Evolutionary conservation across 2,113 vertebrate species (phyloP).

Genomic region (Sylvietta virens): DNA sequence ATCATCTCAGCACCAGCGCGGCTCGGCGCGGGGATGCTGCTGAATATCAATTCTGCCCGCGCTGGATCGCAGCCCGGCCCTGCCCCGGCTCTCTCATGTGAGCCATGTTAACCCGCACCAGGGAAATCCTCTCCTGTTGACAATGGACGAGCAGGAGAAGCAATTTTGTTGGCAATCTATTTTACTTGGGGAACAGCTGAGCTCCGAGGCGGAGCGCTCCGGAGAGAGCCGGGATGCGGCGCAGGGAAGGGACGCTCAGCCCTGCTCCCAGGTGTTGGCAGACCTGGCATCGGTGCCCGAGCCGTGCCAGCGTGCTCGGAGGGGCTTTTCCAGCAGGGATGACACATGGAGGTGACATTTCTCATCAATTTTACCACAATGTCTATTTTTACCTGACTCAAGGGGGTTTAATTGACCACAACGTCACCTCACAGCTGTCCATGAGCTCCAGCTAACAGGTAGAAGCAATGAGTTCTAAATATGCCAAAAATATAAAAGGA

Average conservation of each 20-base stretch:
- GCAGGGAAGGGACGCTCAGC: neutral
- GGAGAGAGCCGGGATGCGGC: neutral
- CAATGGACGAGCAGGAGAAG: neutral
- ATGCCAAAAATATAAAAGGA: neutral
- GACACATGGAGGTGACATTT: neutral
- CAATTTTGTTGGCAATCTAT: conserved; percentile 40
- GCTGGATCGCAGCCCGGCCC: neutral
- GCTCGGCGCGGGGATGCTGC: neutral
- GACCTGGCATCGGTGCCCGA: neutral
- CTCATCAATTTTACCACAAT: neutral
- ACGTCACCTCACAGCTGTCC: neutral
- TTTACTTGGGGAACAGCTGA: neutral
- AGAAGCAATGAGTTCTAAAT: neutral
- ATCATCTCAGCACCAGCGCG: neutral
- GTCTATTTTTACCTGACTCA: neutral
- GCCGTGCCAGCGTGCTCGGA: accelerated
- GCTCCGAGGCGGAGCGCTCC: neutral
- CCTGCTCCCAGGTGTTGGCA: neutral
- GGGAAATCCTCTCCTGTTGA: neutral
- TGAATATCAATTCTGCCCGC: neutral
- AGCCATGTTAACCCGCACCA: conserved; percentile 30
- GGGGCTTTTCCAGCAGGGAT: neutral
- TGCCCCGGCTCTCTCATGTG: conserved; percentile 11
- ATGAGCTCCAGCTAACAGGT: neutral
- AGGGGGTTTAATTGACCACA: neutral